Evolutionary conservation across 35 echinoderm and acorn worm species (phyloP).

Genomic region (Holothuria glaberrima): DNA sequence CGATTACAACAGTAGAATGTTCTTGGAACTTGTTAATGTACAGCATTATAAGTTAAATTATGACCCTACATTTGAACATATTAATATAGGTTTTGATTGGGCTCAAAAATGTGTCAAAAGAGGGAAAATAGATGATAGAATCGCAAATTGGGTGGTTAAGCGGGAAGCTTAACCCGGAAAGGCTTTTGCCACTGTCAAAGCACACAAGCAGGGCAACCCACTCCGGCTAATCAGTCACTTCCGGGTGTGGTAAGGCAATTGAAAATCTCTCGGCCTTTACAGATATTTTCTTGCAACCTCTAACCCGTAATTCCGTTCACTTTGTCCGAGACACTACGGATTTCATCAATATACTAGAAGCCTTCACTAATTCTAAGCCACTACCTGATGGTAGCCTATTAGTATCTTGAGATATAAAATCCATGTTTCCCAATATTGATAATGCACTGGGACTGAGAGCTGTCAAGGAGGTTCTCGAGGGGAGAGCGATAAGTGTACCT

Average conservation of each 20-base stretch:
- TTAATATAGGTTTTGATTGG: neutral
- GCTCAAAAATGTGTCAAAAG: neutral
- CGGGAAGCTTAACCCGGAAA: neutral
- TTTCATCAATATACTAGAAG: neutral
- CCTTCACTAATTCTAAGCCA: neutral
- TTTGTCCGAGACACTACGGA: neutral
- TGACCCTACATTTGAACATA: neutral
- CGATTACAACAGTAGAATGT: neutral
- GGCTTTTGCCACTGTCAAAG: conserved; percentile 10
- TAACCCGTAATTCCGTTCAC: neutral
- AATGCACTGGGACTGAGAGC: neutral
- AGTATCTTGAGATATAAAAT: neutral
- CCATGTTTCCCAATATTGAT: conserved; percentile 19
- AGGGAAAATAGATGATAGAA: conserved; percentile 11
- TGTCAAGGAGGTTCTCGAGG: neutral
- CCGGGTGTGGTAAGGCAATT: conserved; percentile 27
- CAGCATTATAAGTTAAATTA: conserved; percentile 7
- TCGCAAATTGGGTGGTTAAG: conserved; percentile 2
- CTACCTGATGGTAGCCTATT: neutral
- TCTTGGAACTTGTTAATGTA: neutral
- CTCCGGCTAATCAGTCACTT: conserved; percentile 6
- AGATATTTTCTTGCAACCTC: neutral
- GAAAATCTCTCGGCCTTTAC: conserved; percentile 9
- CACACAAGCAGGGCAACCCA: conserved; percentile 4
- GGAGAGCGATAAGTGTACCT: neutral